A percentile compares a stretch with the other conserved stretches of the same genome.
Conservation (phyloP, 2,113 vertebrate genomes). For the Clarias magur region DNA sequence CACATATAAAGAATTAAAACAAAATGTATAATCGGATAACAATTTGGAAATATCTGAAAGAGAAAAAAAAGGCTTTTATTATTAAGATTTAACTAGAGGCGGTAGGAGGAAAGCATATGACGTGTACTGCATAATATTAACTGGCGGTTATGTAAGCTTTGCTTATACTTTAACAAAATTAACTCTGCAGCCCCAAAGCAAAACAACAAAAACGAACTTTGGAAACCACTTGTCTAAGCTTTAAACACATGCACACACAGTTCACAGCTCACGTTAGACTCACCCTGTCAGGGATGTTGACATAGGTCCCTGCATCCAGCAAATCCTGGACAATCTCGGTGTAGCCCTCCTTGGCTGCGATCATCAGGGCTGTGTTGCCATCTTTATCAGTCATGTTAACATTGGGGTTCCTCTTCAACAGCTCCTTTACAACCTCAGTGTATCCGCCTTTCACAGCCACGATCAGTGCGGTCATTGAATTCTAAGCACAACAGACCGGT, state of each 20-base stretch:
- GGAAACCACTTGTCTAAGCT: neutral
- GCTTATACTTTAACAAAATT: neutral
- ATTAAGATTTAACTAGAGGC: neutral
- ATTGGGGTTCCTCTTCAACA: constrained; percentile 93
- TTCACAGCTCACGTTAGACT: constrained; percentile 38
- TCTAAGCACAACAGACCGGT: constrained; percentile 68
- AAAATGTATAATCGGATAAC: neutral
- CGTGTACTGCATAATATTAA: neutral
- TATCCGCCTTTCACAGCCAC: constrained; percentile 93
- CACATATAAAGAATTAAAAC: neutral
- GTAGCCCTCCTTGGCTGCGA: constrained; percentile 93
- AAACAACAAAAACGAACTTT: constrained; percentile 7
- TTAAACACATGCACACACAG: neutral
- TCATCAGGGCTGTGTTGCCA: constrained; percentile 96
- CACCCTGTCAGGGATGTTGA: constrained; percentile 97
- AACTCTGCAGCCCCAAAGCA: neutral
- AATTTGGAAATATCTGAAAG: neutral
- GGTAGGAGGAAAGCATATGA: neutral
- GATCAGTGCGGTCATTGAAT: constrained; percentile 97
- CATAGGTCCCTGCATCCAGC: constrained; percentile 92
- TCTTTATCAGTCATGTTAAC: constrained; percentile 98
- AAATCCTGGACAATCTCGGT: constrained; percentile 96
- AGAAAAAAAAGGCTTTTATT: neutral
- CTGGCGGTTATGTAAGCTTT: neutral
- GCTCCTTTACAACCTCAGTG: constrained; percentile 92